These are phyloP conservation scores for Cyprinodon variegatus DNA, from an alignment of 2,113 vertebrate genomes.

Conservation along the genomic window DNA sequence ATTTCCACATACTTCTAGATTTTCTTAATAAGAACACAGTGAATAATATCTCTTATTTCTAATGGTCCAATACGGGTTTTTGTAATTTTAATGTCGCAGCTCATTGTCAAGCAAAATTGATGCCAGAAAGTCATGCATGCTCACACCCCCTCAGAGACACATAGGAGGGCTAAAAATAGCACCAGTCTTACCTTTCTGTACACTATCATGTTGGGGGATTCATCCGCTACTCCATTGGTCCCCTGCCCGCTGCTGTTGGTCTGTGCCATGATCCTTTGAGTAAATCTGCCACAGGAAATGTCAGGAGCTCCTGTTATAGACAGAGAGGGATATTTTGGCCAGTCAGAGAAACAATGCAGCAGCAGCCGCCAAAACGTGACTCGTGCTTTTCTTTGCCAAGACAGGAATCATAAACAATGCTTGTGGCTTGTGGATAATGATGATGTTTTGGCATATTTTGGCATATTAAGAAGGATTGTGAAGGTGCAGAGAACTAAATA, in stretches of 20 bases:
- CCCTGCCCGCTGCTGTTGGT: slow-evolving; percentile 92
- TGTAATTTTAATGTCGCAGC: slow-evolving; percentile 39
- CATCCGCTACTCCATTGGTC: slow-evolving; percentile 92
- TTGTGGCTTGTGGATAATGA: slow-evolving; percentile 5
- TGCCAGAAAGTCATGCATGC: slow-evolving; percentile 26
- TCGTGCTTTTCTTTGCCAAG: slow-evolving; percentile 34
- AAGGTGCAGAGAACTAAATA: slow-evolving; percentile 8
- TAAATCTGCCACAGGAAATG: slow-evolving; percentile 70
- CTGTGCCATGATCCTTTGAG: slow-evolving; percentile 91
- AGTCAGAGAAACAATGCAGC: slow-evolving; percentile 35
- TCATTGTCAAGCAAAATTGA: slow-evolving; percentile 48
- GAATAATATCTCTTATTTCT: neutral
- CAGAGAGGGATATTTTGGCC: slow-evolving; percentile 49
- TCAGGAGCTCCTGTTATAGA: slow-evolving; percentile 72
- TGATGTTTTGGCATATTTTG: slow-evolving; percentile 33
- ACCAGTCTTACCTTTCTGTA: slow-evolving; percentile 93
- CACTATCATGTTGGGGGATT: slow-evolving; percentile 97
- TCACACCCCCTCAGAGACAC: slow-evolving; percentile 13
- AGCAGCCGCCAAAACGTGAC: slow-evolving; percentile 8
- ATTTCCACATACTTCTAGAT: neutral
- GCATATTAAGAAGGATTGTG: slow-evolving; percentile 39
- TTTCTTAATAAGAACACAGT: neutral
- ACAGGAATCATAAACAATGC: slow-evolving; percentile 32
- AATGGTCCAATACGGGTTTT: slow-evolving; percentile 20
- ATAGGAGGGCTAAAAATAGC: slow-evolving; percentile 59